Base-by-base conservation (phyloP, 2,113 vertebrate genomes). In the Rhinolophus ferrumequinum region DNA sequence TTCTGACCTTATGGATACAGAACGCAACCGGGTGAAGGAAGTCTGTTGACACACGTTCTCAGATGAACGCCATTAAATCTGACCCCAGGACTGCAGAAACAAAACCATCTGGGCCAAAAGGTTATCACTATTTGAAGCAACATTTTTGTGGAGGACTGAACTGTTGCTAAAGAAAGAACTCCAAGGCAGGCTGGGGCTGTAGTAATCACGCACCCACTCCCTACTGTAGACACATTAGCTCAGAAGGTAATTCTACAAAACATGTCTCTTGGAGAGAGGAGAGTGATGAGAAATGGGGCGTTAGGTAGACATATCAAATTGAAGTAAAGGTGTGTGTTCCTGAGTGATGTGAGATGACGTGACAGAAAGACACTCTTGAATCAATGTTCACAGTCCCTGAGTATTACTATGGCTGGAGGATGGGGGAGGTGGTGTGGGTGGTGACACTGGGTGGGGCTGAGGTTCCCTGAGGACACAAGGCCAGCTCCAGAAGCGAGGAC, bases 11-110 rank as follows among this genome's bases (percentile, higher is more conserved):
- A 54, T 67, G 62, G 28, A 76, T n/a, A 30, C 11, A 66, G 90
- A 64, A 64, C 10, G 73, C 54, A 88, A 16, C 50, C 38, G 38
- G 24, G 33, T 54, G 28, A 73, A 72, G 52, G 84, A 47, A 82
- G 41, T 44, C 80, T 64, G 30, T 1, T 75, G 84, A 79, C n/a
- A 41, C 67, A 95, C 38, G 73, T 94, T n/a, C 33, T 62, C 64
- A 21, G 64, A 58, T 19, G 33, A 58, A 69, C 33, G 41, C 38
- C 26, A 88, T 79, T 56, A 62, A 85, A 87, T 69, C 18, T 89
- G 62, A 92, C 56, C 64, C 72, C 73, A 66, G 24, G 67, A 69
- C 21, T 38, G 38, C 77, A 95, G 72, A 90, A 81, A 92, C 76
- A 54, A 93, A 91, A 47, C 62, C 52, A 73, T 58, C 7, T 83